Evolutionary conservation across 2,888 invertebrate genomes (phyloP).

Genomic region (Muscina levida): DNA sequence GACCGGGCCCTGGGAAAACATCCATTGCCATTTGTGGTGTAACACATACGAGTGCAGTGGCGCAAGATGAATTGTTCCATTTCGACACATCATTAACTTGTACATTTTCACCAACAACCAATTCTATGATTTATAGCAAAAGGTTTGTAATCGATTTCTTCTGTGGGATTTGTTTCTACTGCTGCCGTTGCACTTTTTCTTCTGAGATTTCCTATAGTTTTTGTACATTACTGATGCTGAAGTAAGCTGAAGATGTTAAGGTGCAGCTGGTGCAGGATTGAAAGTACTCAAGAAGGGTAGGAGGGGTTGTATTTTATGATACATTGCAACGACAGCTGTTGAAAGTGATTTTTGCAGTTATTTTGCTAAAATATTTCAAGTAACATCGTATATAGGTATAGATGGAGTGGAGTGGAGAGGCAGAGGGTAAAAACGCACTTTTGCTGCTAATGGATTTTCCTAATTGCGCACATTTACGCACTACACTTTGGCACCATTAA

Average conservation of each 20-base stretch:
- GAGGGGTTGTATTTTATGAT: no score
- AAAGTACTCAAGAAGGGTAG: no score
- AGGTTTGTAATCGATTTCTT: conserved; percentile 24
- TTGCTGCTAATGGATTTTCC: conserved; percentile 59
- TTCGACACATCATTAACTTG: conserved; percentile 7
- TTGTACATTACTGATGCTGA: no score
- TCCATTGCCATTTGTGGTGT: neutral
- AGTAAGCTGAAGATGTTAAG: no score
- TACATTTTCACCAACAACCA: neutral
- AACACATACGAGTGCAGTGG: neutral
- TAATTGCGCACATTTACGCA: conserved; percentile 52
- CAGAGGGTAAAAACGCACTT: conserved; percentile 33
- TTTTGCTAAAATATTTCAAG: neutral
- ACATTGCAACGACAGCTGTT: conserved; percentile 8
- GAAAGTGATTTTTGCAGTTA: conserved; percentile 6
- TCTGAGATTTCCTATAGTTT: no score
- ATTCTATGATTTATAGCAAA: conserved; percentile 30
- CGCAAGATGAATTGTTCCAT: neutral
- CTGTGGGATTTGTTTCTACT: no score
- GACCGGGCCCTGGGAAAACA: neutral
- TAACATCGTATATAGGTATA: neutral
- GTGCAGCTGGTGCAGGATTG: no score
- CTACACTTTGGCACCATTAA: conserved; percentile 1
- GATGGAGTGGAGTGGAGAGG: no score
- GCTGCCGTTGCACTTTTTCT: no score